Percentiles rank a stretch among this genome's conserved stretches.
Evolutionary conservation across 2,797 vertebrate genomes (phyloP).

Genomic region (Helostoma temminkii): DNA sequence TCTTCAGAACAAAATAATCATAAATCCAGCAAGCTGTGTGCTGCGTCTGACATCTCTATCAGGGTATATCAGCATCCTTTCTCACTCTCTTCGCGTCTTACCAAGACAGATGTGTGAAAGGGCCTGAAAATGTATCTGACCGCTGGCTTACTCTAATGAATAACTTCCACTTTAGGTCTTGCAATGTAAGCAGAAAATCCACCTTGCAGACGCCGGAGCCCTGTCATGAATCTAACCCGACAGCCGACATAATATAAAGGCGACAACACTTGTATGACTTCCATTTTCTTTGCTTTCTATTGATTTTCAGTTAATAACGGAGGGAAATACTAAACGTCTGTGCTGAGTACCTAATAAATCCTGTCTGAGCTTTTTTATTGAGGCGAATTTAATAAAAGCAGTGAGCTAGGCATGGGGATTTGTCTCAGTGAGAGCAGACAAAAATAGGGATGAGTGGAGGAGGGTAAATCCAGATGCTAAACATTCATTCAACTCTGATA

Average conservation of each 20-base stretch:
- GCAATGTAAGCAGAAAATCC: slow-evolving; percentile 99
- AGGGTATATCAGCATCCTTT: slow-evolving; percentile 99
- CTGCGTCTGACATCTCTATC: slow-evolving; percentile 99
- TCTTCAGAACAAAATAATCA: slow-evolving; percentile 99
- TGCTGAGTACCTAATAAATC: slow-evolving; percentile 99
- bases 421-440: slow-evolving; percentile 85
- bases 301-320: slow-evolving; percentile 99
- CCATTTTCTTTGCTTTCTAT: slow-evolving; percentile 99
- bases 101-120: slow-evolving; percentile 99
- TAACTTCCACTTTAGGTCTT: slow-evolving; percentile 99
- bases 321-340: slow-evolving; percentile 99
- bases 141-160: slow-evolving; percentile 99
- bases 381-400: slow-evolving; percentile 99
- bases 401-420: slow-evolving; percentile 92
- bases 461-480: slow-evolving; percentile 78
- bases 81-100: slow-evolving; percentile 94
- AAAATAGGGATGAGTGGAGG: slow-evolving; percentile 74
- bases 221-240: slow-evolving; percentile 99
- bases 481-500: slow-evolving; percentile 77
- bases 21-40: slow-evolving; percentile 98
- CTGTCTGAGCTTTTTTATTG: slow-evolving; percentile 99
- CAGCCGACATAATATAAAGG: slow-evolving; percentile 99
- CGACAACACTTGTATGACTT: slow-evolving; percentile 99
- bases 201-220: slow-evolving; percentile 92
- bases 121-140: slow-evolving; percentile 99